These are phyloP conservation scores for Takifugu ocellatus DNA, from an alignment of 2,797 vertebrate species.

Conservation along the genomic window DNA sequence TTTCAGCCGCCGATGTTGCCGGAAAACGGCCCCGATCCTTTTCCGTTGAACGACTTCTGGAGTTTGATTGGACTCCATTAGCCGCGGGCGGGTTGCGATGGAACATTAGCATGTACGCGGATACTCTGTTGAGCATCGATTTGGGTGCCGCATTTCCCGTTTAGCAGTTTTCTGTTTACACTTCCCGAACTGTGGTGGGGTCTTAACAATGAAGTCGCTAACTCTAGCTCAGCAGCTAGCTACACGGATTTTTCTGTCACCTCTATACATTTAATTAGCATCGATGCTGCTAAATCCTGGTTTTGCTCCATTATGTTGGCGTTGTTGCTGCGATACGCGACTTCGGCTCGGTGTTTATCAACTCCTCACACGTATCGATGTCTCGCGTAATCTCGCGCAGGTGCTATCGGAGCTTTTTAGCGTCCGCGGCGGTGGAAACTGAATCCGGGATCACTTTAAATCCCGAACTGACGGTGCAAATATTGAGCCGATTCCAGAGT, in stretches of 20 bases:
- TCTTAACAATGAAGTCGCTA: no score
- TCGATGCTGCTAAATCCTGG: no score
- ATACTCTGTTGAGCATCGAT: constrained; percentile 63
- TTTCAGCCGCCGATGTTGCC: constrained; percentile 54
- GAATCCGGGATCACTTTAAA: constrained; percentile 36
- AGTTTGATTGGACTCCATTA: constrained; percentile 75
- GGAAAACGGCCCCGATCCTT: constrained; percentile 32
- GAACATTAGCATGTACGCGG: constrained; percentile 54
- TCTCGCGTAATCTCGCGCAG: constrained; percentile 37
- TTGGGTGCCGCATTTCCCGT: constrained; percentile 15
- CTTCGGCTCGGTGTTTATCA: constrained; percentile 24
- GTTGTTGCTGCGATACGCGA: not conserved
- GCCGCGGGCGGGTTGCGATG: constrained; percentile 67
- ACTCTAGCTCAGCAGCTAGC: no score
- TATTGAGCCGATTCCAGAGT: constrained; percentile 32
- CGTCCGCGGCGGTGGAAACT: constrained; percentile 41
- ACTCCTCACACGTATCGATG: constrained; percentile 33
- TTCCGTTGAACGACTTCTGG: constrained; percentile 68
- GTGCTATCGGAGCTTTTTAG: constrained; percentile 41
- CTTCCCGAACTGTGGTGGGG: constrained; percentile 2
- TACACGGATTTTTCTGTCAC: no score
- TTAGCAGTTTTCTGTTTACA: constrained; percentile 9
- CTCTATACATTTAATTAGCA: no score
- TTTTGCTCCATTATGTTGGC: no score
- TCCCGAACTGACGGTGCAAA: constrained; percentile 26